Conservation (phyloP, 2,113 vertebrate species). For the Ellobius talpinus region DNA sequence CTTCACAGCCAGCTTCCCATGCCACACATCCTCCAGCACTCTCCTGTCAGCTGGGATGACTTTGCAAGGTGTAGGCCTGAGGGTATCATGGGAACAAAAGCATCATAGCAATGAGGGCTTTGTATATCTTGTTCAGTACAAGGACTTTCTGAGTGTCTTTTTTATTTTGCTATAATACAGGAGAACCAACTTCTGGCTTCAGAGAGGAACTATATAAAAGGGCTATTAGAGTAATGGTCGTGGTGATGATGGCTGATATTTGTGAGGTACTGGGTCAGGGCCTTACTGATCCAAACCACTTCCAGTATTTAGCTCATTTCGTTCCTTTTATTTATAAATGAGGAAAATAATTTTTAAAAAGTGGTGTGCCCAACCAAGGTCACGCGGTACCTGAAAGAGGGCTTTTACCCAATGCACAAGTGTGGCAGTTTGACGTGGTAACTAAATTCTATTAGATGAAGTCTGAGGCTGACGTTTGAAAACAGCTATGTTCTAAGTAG, state of each 20-base stretch:
- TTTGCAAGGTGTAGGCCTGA: background rate
- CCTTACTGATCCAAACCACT: background rate
- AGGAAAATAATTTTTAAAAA: background rate
- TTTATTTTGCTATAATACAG: conserved; percentile 18
- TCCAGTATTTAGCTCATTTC: background rate
- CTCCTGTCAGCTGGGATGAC: background rate
- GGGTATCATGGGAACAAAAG: background rate
- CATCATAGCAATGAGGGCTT: background rate
- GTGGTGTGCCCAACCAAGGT: background rate
- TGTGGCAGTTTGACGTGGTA: background rate
- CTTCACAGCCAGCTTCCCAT: background rate
- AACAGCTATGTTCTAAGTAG: background rate
- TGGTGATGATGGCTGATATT: background rate
- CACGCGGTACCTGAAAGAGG: background rate
- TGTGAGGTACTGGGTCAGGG: background rate
- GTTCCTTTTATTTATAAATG: conserved; percentile 40
- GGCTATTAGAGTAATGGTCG: background rate
- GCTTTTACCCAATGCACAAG: background rate
- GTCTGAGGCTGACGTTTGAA: background rate
- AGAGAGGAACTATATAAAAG: background rate
- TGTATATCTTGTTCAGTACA: background rate
- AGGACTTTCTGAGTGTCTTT: background rate
- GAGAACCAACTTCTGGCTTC: background rate
- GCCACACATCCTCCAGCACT: background rate
- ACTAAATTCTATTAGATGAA: background rate